Conservation (phyloP, 2,797 vertebrate genomes). For the Sphaeramia orbicularis region DNA sequence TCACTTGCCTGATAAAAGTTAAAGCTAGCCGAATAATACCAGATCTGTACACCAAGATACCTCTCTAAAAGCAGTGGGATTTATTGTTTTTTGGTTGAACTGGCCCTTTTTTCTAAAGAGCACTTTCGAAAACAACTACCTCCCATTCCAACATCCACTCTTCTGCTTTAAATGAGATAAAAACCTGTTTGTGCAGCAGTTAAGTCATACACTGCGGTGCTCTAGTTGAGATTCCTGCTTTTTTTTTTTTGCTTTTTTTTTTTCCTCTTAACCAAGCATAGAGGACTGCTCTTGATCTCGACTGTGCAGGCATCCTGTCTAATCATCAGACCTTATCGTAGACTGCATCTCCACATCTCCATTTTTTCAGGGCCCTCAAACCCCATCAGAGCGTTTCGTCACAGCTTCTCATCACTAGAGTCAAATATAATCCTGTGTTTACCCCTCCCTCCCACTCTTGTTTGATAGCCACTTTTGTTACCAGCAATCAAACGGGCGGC, state of each 20-base stretch:
- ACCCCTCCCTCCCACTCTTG: conserved; percentile 11
- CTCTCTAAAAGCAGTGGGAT: not conserved
- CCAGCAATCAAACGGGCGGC: conserved; percentile 31
- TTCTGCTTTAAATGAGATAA: conserved; percentile 19
- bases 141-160: not conserved
- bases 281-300: conserved; percentile 43
- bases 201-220: not conserved
- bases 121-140: too few relatives aligned
- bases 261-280: too few relatives aligned
- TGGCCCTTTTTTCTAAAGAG: not conserved
- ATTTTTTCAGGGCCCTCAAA: conserved; percentile 23
- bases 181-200: too few relatives aligned
- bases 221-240: conserved; percentile 12
- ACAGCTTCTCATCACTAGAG: conserved; percentile 41
- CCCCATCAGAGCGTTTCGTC: conserved; percentile 36
- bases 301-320: conserved; percentile 21
- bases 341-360: conserved; percentile 26
- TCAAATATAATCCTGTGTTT: conserved; percentile 47
- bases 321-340: conserved; percentile 42
- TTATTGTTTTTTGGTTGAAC: not conserved
- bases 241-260: too few relatives aligned
- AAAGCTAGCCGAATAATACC: not conserved
- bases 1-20: too few relatives aligned
- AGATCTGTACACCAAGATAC: not conserved
- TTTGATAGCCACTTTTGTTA: conserved; percentile 39